Evolutionary conservation across 2,888 invertebrate genomes (phyloP).

Genomic region (Colostygia pectinataria): DNA sequence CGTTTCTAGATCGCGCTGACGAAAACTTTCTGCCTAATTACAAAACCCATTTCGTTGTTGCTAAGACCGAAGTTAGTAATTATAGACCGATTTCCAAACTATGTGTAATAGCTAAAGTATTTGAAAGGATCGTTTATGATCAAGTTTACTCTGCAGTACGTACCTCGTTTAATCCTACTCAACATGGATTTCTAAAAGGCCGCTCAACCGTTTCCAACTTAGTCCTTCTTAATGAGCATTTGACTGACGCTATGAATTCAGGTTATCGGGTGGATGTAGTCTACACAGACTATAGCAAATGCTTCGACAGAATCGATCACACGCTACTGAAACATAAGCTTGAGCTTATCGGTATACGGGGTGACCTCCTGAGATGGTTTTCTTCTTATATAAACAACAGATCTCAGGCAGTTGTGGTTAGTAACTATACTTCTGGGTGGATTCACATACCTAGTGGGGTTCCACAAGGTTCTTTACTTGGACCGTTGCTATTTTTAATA

Average conservation of each 20-base stretch:
- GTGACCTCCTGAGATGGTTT: no score
- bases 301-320: not conserved
- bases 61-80: not conserved
- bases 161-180: not conserved
- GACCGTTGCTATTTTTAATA: no score
- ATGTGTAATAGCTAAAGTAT: not conserved
- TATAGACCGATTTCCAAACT: not conserved
- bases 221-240: not conserved
- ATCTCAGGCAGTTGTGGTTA: no score
- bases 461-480: no score
- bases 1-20: no score
- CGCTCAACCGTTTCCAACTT: not conserved
- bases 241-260: not conserved
- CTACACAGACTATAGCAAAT: not conserved
- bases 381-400: no score
- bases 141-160: not conserved
- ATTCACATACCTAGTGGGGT: no score
- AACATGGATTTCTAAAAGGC: not conserved
- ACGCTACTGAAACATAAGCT: not conserved
- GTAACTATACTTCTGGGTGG: no score
- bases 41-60: no score
- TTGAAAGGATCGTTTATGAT: not conserved
- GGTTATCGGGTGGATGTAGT: not conserved
- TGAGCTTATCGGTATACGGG: no score
- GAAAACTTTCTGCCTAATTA: no score